phyloP scores from a whole-genome alignment of 2,888 invertebrate genomes.

The Trissoscelio sp. region DNA sequence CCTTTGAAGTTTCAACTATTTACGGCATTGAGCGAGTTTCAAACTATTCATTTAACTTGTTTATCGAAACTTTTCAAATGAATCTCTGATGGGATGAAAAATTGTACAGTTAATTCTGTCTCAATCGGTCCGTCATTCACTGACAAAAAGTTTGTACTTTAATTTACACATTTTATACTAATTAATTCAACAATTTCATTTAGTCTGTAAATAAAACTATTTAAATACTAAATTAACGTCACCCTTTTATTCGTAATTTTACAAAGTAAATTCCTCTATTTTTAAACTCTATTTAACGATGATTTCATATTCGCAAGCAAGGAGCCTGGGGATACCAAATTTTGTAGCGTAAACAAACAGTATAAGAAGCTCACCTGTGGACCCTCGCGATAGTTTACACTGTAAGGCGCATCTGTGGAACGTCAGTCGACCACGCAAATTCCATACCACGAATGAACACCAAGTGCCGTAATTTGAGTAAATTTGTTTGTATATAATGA shows the following conservation, averaged over 20 bases:
- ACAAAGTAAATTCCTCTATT: too few relatives aligned
- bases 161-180: too few relatives aligned
- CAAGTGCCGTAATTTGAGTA: conserved; percentile 42
- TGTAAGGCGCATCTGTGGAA: conserved; percentile 39
- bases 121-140: too few relatives aligned
- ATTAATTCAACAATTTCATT: too few relatives aligned
- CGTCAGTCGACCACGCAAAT: conserved; percentile 36
- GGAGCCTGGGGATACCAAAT: conserved; percentile 40
- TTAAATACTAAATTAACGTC: too few relatives aligned
- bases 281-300: background rate
- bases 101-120: conserved; percentile 14
- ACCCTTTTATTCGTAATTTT: too few relatives aligned
- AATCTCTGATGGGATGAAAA: conserved; percentile 21
- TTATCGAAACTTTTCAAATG: conserved; percentile 43
- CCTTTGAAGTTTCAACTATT: conserved; percentile 48
- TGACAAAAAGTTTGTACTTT: too few relatives aligned
- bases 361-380: conserved; percentile 47
- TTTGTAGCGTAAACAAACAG: conserved; percentile 50
- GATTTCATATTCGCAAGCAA: conserved; percentile 6
- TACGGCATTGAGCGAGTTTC: conserved; percentile 28
- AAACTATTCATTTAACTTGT: conserved; percentile 52
- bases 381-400: conserved; percentile 38
- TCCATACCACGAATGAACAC: too few relatives aligned
- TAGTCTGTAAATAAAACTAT: too few relatives aligned
- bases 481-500: conserved; percentile 28